Evolutionary conservation across 2,797 vertebrate species (phyloP).

Genomic region (Galagoides demidoff): DNA sequence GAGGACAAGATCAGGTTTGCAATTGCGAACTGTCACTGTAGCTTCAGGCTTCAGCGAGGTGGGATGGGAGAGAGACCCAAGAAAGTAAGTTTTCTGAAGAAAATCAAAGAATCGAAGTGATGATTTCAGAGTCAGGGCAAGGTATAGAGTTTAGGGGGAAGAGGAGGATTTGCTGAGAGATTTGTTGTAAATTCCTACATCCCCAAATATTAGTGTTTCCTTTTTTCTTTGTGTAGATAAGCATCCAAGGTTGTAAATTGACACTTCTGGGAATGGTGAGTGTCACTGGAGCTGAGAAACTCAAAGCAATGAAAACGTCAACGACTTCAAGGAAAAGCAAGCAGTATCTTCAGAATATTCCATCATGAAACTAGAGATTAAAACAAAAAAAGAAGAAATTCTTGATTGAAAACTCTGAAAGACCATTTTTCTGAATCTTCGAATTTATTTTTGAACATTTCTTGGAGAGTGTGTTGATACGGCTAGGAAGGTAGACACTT

Average conservation of each 20-base stretch:
- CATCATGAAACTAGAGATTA: constrained; percentile 86
- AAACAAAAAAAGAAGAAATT: not conserved
- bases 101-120: not conserved
- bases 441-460: not conserved
- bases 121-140: not conserved
- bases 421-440: not conserved
- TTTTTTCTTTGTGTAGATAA: constrained; percentile 87
- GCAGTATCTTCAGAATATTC: constrained; percentile 92
- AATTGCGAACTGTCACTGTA: not conserved
- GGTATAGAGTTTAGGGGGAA: not conserved
- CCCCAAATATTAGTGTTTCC: not conserved
- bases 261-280: constrained; percentile 90
- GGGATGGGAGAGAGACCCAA: not conserved
- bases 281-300: constrained; percentile 87
- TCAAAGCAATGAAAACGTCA: constrained; percentile 92
- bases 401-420: not conserved
- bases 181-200: not conserved
- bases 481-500: not conserved
- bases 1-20: not conserved
- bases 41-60: not conserved
- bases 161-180: not conserved
- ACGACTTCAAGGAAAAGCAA: constrained; percentile 90
- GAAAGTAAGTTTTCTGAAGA: not conserved
- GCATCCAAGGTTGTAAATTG: constrained; percentile 92
- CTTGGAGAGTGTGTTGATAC: not conserved